Evolutionary conservation across 2,797 vertebrate genomes (phyloP), one percentile per base, ranked within the genome.

Genomic region (Malurus splendens): DNA sequence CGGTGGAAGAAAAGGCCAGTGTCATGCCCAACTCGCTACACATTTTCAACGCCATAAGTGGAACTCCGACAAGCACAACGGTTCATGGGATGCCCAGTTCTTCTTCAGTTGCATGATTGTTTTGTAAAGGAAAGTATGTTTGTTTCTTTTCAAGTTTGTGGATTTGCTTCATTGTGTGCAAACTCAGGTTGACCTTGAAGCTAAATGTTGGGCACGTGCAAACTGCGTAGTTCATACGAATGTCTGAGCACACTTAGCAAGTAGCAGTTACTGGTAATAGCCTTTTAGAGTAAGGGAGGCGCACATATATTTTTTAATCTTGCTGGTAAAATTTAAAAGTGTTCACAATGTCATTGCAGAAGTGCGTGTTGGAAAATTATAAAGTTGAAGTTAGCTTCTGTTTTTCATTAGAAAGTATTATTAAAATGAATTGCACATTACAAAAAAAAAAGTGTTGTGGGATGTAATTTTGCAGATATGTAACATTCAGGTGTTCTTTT

Each of bases 11-110:
- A 47, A 98, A 98, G 95, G 97, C 96, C 36, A 97, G 91, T n/a
- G 79, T 98, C 28, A 97, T 99, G 87, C 98, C 98, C 5, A 98
- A 99, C 92, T 99, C 99, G 0, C 93, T 99, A 92, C 98, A 98
- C 89, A 99, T 99, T 96, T 99, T 99, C 96, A 99, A 98, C 6
- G 98, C 98, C 97, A 99, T 99, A 97, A 99, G 99, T 15, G 98
- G 98, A 91, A 99, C 98, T 12, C 98, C 98, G 13, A 97, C 97
- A 95, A 97, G 98, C 95, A 97, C 98, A 94, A 97, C 97, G 72
- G 96, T 98, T 73, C 98, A 99, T 48, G 99, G 99, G 93, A 98
- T 99, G 96, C 98, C 98, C 59, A 98, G 97, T 95, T 98, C 98
- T 25, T 97, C 98, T 96, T 98, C 98, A 47, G 86, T 98, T 96